Base-by-base conservation (phyloP, 2,888 invertebrate species). In the Sarcophaga carnaria region DNA sequence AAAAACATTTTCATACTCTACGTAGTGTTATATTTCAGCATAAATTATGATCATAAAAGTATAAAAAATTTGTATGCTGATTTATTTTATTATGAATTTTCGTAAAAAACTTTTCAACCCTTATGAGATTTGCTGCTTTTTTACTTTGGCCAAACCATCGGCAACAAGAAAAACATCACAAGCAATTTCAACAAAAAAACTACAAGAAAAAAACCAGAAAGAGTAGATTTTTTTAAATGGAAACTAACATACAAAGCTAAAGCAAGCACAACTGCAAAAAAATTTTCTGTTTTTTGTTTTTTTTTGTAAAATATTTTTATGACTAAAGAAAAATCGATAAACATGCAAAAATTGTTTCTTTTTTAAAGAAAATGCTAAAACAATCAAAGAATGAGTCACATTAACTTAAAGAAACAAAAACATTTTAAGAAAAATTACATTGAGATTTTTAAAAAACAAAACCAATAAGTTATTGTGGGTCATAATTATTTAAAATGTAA, bases 301-400 rank as follows among this genome's bases (percentile, higher is more conserved):
- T 60, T 70, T 20, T 63, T 37, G 37, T 80, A 84, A 83, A 80
- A 84, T 70, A 82, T 71, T 59, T 69, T 63, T 79, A 79, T 20
- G 76, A 64, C 71, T 59, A 82, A 86, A 83, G 74, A 77, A 78
- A 78, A 77, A 80, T 79, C 81, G 81, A 82, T 82, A 87, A 62
- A 37, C 75, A 85, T 85, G 85, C 75, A 63, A 11, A 64, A 69
- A 25, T 5, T 45, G 49, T 69, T 74, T 37, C 8, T 37, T 37
- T 37, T 83, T 78, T 20, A 37, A 49, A 45, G 12, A 27, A 75
- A 77, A 70, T 78, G 71, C 12, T 54, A 54, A 66, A 71, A 4
- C 62, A 67, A 45, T 75, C 5, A 20, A 54, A n/a, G 54, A 66
- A 76, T 74, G 84, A 80, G 27, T 76, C 49, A 83, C 70, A 77